These are phyloP conservation scores for Tholera decimalis DNA, from an alignment of 2,888 invertebrate species.

Conservation along the genomic window DNA sequence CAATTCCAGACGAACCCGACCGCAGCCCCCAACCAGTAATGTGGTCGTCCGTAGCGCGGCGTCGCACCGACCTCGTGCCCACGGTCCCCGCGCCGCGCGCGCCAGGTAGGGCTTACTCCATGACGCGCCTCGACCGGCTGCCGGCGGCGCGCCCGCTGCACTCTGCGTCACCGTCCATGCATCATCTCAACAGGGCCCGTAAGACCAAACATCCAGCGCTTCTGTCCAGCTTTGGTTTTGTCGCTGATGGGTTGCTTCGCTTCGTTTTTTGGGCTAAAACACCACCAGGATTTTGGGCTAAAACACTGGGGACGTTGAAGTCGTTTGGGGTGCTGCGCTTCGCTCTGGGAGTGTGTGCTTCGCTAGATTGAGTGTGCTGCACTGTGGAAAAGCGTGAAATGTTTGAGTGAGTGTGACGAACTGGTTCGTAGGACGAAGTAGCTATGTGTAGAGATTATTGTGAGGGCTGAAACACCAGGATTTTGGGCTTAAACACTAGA, in stretches of 20 bases:
- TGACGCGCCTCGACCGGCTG: conserved; percentile 96
- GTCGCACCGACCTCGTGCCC: conserved; percentile 97
- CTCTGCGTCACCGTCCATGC: conserved; percentile 80
- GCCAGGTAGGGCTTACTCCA: conserved; percentile 96
- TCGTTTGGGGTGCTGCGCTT: conserved; percentile 18
- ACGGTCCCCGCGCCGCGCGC: conserved; percentile 94
- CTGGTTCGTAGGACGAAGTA: not conserved
- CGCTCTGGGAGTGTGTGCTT: conserved; percentile 16
- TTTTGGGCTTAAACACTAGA: not conserved
- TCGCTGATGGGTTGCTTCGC: conserved; percentile 44
- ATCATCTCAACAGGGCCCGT: conserved; percentile 85
- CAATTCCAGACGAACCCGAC: conserved; percentile 83
- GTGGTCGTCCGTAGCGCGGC: conserved; percentile 95
- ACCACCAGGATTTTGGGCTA: not conserved
- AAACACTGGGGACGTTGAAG: not conserved
- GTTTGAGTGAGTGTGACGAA: not conserved
- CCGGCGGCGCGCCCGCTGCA: conserved; percentile 74
- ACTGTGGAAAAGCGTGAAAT: not conserved
- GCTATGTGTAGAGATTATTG: not conserved
- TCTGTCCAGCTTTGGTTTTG: conserved; percentile 47
- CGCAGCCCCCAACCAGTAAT: conserved; percentile 89
- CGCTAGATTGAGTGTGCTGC: not conserved
- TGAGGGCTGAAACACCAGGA: no score
- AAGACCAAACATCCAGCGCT: conserved; percentile 65
- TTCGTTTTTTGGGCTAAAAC: conserved; percentile 26